phyloP scores from a whole-genome alignment of 1,140 invertebrate genomes.

The Zophobas morio region DNA sequence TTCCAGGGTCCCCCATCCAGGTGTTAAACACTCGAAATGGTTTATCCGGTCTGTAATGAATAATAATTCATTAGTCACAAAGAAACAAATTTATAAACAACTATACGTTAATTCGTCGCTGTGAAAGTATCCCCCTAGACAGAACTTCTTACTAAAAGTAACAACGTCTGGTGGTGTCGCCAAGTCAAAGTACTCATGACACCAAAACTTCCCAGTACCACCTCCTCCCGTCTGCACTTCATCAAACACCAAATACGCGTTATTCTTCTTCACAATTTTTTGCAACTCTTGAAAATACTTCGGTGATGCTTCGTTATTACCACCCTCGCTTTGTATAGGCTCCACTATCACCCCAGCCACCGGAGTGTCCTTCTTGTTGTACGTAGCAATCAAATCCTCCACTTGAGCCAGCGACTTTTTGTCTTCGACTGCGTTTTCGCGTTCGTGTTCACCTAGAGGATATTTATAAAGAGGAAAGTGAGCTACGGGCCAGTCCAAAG shows the following conservation, averaged over 20 bases:
- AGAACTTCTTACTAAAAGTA: slow-evolving; percentile 98
- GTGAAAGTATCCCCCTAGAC: slow-evolving; percentile 95
- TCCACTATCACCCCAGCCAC: slow-evolving; percentile 96
- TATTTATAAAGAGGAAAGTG: slow-evolving; percentile 92
- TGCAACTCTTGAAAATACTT: slow-evolving; percentile 91
- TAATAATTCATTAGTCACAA: neutral
- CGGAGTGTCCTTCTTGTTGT: slow-evolving; percentile 81
- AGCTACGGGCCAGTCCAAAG: slow-evolving; percentile 84
- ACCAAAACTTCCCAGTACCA: slow-evolving; percentile 97
- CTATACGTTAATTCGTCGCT: slow-evolving; percentile 79
- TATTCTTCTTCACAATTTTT: slow-evolving; percentile 79
- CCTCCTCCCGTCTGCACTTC: slow-evolving; percentile 98
- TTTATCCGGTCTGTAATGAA: slow-evolving; percentile 72
- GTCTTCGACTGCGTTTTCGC: slow-evolving; percentile 88
- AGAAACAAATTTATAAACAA: neutral
- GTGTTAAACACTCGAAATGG: slow-evolving; percentile 97
- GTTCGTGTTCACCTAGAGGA: slow-evolving; percentile 86
- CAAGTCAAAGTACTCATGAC: slow-evolving; percentile 93
- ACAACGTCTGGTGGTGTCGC: slow-evolving; percentile 91
- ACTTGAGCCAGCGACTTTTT: slow-evolving; percentile 77
- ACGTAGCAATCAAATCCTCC: slow-evolving; percentile 83
- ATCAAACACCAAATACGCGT: slow-evolving; percentile 87
- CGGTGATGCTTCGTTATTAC: slow-evolving; percentile 93
- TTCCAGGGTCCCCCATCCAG: slow-evolving; percentile 99
- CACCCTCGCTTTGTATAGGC: slow-evolving; percentile 97